Evolutionary conservation across 2,888 invertebrate genomes (phyloP).

Genomic region (Sphaeridia pumilis): DNA sequence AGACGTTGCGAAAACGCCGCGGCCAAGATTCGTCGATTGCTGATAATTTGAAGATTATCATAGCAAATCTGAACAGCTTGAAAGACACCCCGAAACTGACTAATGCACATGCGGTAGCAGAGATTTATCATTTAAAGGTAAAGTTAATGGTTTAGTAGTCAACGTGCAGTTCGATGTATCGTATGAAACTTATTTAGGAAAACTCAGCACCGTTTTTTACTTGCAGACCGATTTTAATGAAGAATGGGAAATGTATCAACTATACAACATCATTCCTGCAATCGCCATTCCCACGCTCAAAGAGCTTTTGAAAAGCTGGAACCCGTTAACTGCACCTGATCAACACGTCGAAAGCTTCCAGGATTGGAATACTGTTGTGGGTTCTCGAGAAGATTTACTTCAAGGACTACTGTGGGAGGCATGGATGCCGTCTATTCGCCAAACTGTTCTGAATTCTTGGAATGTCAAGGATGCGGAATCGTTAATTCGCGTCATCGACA

Average conservation of each 20-base stretch:
- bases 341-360: constrained; percentile 48
- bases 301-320: constrained; percentile 62
- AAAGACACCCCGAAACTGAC: constrained; percentile 44
- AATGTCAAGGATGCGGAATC: constrained; percentile 65
- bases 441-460: constrained; percentile 57
- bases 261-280: constrained; percentile 71
- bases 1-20: constrained; percentile 54
- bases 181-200: not conserved
- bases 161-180: not conserved
- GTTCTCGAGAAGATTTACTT: constrained; percentile 47
- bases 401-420: constrained; percentile 79
- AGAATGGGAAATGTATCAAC: constrained; percentile 63
- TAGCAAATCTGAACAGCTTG: constrained; percentile 50
- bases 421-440: constrained; percentile 72
- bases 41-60: constrained; percentile 55
- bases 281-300: constrained; percentile 73
- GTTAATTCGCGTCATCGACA: constrained; percentile 64
- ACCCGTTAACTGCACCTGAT: constrained; percentile 57
- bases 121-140: constrained; percentile 49
- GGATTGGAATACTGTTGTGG: constrained; percentile 26
- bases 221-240: constrained; percentile 52
- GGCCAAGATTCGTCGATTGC: constrained; percentile 61
- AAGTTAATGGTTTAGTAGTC: constrained; percentile 4
- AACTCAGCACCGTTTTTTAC: constrained; percentile 5
- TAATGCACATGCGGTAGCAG: constrained; percentile 48